Evolutionary conservation across 1,140 invertebrate genomes (phyloP).

Genomic region (Brachionus koreanus): DNA sequence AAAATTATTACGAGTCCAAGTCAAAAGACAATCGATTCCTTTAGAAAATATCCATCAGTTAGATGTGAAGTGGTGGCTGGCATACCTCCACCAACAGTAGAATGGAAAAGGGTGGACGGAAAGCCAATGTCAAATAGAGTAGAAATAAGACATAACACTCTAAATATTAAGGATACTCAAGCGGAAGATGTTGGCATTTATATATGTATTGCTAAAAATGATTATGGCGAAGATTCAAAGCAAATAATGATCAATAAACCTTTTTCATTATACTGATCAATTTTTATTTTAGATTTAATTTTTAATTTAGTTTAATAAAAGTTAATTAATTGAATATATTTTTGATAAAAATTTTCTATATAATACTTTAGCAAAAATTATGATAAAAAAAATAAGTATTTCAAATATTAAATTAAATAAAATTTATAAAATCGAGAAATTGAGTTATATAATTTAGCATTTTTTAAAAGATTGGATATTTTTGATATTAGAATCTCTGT

Average conservation of each 20-base stretch:
- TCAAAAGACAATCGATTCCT: background rate
- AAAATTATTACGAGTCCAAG: background rate
- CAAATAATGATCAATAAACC: background rate
- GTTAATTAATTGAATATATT: background rate
- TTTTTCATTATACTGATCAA: background rate
- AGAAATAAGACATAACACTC: background rate
- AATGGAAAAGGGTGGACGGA: slow-evolving; percentile 2
- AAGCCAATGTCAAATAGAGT: background rate
- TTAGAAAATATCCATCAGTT: slow-evolving; percentile 4
- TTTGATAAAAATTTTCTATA: no score
- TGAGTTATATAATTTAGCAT: no score
- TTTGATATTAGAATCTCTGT: no score
- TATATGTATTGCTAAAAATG: background rate
- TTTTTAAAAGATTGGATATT: no score
- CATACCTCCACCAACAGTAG: background rate
- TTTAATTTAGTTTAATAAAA: background rate
- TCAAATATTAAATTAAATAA: no score
- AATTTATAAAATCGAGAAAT: no score
- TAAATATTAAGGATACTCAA: slow-evolving; percentile 20
- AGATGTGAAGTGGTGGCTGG: background rate
- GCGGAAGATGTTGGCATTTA: slow-evolving; percentile 10
- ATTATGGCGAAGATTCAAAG: background rate
- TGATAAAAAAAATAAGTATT: no score
- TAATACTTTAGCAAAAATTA: no score
- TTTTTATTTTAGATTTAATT: background rate